Base-by-base conservation (phyloP, 2,797 vertebrate genomes). In the Acrossocheilus fasciatus region DNA sequence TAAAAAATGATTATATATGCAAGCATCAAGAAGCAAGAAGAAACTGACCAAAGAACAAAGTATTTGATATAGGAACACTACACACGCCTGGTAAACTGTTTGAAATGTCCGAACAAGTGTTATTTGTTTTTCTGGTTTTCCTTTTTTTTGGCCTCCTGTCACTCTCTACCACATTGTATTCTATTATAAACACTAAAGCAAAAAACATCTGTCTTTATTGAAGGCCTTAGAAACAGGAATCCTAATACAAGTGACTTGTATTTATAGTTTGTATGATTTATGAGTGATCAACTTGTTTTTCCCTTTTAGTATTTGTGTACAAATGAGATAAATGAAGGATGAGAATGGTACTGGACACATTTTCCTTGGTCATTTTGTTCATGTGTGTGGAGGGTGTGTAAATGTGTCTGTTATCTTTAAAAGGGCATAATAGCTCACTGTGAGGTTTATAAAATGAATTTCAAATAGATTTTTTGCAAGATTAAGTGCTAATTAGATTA, bases 21-120 rank as follows among this genome's bases (percentile, higher is more conserved):
- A 95, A 94, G 90, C 91, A 94, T 87, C 73, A 92, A 91, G 81
- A 91, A 92, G 91, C 93, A 92, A 91, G 92, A 95, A 87, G 91
- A 94, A 89, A 91, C 94, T 88, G 94, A 96, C 95, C 96, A 96
- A 96, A 96, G 96, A 96, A 94, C 93, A 94, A 94, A 94, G 92
- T 88, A 91, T 95, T 93, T 93, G 89, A 92, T 91, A 90, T 88
- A 94, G 90, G 89, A 91, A 92, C 85, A 81, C 90, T 86, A 88
- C 81, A 86, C 47, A 90, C 82, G 54, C 64, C 36, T 81, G 81
- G 80, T 62, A 89, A 90, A 92, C 81, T 88, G 83, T 92, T 92
- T 72, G 74, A 87, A 89, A 90, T 76, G 88, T 91, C 89, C 57
- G 80, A 88, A 57, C 50, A 82, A 45, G 70, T 84, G 64, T 66